Evolutionary conservation across 92 coral and sea anemone species (phyloP).

Genomic region (Isaurus tuberculatus): DNA sequence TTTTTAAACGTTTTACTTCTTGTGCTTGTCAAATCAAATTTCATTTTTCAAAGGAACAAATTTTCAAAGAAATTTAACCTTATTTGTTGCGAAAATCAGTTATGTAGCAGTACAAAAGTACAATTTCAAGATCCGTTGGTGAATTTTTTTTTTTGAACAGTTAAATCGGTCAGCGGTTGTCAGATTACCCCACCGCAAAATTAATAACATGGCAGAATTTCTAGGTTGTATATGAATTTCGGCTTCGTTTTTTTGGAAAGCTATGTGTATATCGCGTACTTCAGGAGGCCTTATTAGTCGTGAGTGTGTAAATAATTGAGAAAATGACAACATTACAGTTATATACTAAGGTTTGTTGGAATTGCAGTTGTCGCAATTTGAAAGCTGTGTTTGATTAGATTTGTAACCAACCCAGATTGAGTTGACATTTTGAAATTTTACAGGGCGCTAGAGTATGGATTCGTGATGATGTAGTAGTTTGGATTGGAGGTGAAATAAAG

Average conservation of each 20-base stretch:
- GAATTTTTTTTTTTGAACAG: background rate
- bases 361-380: conserved; percentile 16
- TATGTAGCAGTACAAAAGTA: no score
- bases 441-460: conserved; percentile 99
- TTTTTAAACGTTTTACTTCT: no score
- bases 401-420: conserved; percentile 1
- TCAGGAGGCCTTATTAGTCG: background rate
- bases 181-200: background rate
- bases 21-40: no score
- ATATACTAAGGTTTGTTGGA: conserved; percentile 82
- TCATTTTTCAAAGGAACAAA: no score
- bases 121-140: no score
- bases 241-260: conserved; percentile 1
- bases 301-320: conserved; percentile 6
- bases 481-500: conserved; percentile 94
- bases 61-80: no score
- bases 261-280: conserved; percentile 9
- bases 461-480: conserved; percentile 86
- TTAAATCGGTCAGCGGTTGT: conserved; percentile 36
- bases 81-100: no score
- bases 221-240: background rate
- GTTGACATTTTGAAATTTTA: conserved; percentile 36
- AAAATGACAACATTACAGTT: conserved; percentile 89
- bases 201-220: conserved; percentile 25
- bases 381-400: conserved; percentile 22